Evolutionary conservation across 2,797 vertebrate species (phyloP).

Genomic region (Sebastes umbrosus): DNA sequence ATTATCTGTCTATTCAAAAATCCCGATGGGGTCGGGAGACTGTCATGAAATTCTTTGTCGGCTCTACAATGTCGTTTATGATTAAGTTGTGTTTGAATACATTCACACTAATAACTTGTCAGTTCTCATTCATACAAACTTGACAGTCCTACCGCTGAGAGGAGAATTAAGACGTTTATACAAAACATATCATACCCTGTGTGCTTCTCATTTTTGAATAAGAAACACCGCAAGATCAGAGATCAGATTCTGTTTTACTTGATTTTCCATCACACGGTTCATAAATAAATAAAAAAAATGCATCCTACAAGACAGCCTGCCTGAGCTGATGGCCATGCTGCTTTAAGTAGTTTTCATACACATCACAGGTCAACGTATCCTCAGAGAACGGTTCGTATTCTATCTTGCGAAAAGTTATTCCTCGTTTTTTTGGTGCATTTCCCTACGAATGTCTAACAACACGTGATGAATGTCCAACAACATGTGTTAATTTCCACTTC

Average conservation of each 20-base stretch:
- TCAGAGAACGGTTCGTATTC: too few relatives aligned
- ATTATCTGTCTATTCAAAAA: not conserved
- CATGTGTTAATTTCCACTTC: too few relatives aligned
- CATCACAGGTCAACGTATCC: not conserved
- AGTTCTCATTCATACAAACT: not conserved
- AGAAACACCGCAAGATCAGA: not conserved
- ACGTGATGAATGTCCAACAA: too few relatives aligned
- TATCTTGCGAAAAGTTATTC: too few relatives aligned
- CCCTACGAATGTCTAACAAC: too few relatives aligned
- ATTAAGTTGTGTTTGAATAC: not conserved
- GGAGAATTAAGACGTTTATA: not conserved
- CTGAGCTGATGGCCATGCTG: not conserved
- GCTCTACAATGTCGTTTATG: not conserved
- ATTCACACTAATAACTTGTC: not conserved
- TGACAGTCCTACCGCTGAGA: not conserved
- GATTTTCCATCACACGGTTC: conserved; percentile 1
- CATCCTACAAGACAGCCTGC: not conserved
- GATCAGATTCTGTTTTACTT: not conserved
- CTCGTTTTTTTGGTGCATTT: too few relatives aligned
- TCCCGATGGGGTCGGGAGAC: not conserved
- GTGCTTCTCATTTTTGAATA: not conserved
- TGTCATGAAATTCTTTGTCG: not conserved
- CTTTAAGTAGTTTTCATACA: not conserved
- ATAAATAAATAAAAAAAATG: conserved; percentile 13
- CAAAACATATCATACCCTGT: not conserved